Percentiles rank a stretch among this genome's conserved stretches.
These are phyloP conservation scores for Amphipoea lucens DNA, from an alignment of 2,888 invertebrate species.

Conservation along the genomic window DNA sequence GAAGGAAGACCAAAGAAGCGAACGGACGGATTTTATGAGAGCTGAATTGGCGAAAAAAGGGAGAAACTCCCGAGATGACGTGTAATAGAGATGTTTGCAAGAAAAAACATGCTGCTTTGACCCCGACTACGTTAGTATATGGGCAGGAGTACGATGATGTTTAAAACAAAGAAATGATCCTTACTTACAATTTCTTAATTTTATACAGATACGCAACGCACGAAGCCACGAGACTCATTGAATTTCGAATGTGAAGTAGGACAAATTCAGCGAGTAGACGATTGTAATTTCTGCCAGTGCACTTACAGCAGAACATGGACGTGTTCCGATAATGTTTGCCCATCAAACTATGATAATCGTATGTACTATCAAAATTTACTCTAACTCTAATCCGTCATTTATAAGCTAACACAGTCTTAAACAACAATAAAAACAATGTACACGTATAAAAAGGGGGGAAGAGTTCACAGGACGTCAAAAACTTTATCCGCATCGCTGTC, in stretches of 20 bases:
- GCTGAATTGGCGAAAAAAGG: not conserved
- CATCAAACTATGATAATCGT: not conserved
- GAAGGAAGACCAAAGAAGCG: not conserved
- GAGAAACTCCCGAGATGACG: not conserved
- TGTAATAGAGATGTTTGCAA: no score
- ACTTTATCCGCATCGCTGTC: no score
- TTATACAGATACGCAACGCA: not conserved
- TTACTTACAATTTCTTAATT: not conserved
- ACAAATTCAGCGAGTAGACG: not conserved
- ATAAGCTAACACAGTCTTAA: not conserved
- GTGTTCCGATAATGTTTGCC: conserved; percentile 22
- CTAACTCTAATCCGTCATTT: no score
- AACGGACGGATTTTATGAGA: not conserved
- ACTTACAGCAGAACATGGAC: not conserved
- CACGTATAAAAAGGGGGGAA: no score
- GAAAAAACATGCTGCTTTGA: not conserved
- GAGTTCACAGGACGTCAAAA: no score
- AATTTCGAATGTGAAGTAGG: conserved; percentile 13
- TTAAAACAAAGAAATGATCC: not conserved
- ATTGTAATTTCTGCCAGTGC: conserved; percentile 35
- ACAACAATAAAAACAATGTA: no score
- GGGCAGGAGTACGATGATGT: not conserved
- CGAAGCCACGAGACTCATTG: no score
- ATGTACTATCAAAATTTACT: not conserved
- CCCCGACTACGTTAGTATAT: not conserved